Evolutionary conservation across 2,113 vertebrate genomes (phyloP), one percentile per base, ranked within the genome.

Genomic region (Antigone vipio): DNA sequence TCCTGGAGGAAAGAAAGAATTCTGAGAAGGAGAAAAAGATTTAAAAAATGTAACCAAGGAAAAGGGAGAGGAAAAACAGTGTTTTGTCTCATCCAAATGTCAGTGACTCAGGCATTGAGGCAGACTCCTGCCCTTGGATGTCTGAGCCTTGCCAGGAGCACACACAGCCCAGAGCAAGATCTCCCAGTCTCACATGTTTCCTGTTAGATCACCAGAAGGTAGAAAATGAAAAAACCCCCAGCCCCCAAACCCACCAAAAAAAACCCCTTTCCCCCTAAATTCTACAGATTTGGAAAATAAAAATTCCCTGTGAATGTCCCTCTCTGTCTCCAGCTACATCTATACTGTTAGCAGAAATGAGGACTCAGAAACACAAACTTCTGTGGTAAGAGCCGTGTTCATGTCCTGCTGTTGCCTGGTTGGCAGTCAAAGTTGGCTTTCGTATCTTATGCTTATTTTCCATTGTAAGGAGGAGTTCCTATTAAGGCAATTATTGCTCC

Each of bases 401-500:
- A 44, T 1, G 11, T 77, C 19, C n/a, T 1, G 3, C 30, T 62
- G 11, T 74, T 85, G 23, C 72, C 62, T 76, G 29, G 45, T 67
- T 89, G 86, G 45, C 50, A 50, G 53, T 67, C 4, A 9, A 93
- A 75, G 23, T 20, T 84, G 50, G 42, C 50, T 86, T 85, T 74
- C 3, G 4, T 63, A 69, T 52, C 45, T 78, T 68, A 35, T 1
- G 2, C 69, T 53, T 15, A 47, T 93, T 95, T 95, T 74, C 88
- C 53, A 58, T 74, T 77, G 10, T 34, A 68, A 88, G n/a, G 34
- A 94, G 71, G 73, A 87, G 9, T 81, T 93, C 52, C 85, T 94
- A 84, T 96, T 87, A 82, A 73, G 34, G 47, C 55, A 83, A 91
- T 75, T 66, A 88, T 66, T 93, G 4, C 49, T 96, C 69, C 62